phyloP scores from a whole-genome alignment of 2,113 vertebrate species.

The Hylia prasina region DNA sequence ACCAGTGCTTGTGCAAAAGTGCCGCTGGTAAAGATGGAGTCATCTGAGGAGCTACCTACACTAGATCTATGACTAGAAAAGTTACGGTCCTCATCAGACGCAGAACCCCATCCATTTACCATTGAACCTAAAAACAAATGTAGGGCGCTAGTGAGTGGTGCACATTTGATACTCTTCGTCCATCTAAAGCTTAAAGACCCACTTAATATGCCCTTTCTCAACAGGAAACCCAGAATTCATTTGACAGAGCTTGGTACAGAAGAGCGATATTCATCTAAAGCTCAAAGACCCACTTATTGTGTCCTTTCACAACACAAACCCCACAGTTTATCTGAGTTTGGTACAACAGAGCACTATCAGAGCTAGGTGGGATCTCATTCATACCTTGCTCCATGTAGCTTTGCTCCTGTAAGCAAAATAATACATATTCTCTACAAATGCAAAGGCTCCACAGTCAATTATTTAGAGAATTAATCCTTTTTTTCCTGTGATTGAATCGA shows the following conservation, averaged over 20 bases:
- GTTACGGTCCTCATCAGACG: conserved; percentile 94
- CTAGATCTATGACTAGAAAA: conserved; percentile 98
- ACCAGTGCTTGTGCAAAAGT: conserved; percentile 95
- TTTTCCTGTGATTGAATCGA: neutral
- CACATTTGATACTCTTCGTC: conserved; percentile 6
- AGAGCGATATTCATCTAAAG: neutral
- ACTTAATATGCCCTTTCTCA: neutral
- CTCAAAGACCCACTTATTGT: neutral
- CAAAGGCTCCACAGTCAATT: neutral
- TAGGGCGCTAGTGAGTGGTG: conserved; percentile 75
- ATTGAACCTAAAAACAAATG: conserved; percentile 94
- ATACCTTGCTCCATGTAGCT: neutral
- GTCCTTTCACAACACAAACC: neutral
- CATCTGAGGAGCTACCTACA: conserved; percentile 92
- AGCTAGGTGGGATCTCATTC: neutral
- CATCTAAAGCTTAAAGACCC: conserved; percentile 33
- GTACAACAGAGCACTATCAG: neutral
- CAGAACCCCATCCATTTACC: conserved; percentile 98
- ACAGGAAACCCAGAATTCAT: neutral
- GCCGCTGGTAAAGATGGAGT: conserved; percentile 93
- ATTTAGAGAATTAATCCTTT: neutral
- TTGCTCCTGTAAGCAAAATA: neutral
- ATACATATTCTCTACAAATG: neutral
- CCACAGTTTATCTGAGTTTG: neutral
- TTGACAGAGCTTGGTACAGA: neutral